These are phyloP conservation scores for Hemibagrus guttatus DNA, from an alignment of 2,797 vertebrate genomes.

Conservation along the genomic window DNA sequence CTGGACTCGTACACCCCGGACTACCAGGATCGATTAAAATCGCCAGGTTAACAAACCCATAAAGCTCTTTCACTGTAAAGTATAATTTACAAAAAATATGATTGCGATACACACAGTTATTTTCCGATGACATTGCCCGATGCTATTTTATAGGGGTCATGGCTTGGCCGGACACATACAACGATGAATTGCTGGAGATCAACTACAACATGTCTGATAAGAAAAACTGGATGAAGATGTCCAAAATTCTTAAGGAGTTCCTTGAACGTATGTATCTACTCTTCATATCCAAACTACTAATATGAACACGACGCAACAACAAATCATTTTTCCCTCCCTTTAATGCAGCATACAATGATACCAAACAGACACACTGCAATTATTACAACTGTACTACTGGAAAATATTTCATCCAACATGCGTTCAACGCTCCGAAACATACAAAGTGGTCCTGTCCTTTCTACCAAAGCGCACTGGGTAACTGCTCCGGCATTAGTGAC, in stretches of 20 bases:
- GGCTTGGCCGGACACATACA: conserved; percentile 80
- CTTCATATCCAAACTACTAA: background rate
- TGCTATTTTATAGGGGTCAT: conserved; percentile 78
- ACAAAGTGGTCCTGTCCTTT: conserved; percentile 86
- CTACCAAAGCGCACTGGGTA: conserved; percentile 77
- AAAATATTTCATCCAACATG: conserved; percentile 77
- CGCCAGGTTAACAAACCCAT: conserved; percentile 77
- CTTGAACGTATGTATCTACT: conserved; percentile 74
- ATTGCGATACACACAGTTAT: no score
- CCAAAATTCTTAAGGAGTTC: conserved; percentile 72
- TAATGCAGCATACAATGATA: conserved; percentile 80
- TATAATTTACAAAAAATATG: no score
- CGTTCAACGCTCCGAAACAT: conserved; percentile 73
- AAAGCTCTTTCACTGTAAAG: background rate
- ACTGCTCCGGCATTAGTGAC: conserved; percentile 81
- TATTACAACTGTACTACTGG: conserved; percentile 74
- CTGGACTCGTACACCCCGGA: conserved; percentile 81
- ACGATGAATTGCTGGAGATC: conserved; percentile 78
- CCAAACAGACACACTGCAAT: conserved; percentile 67
- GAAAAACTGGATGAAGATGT: conserved; percentile 73
- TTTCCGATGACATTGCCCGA: background rate
- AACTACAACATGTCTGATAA: conserved; percentile 79
- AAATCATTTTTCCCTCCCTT: background rate
- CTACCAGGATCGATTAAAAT: conserved; percentile 86
- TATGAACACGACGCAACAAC: background rate